phyloP scores from a whole-genome alignment of 2,113 vertebrate species.

The Brachyistius frenatus region DNA sequence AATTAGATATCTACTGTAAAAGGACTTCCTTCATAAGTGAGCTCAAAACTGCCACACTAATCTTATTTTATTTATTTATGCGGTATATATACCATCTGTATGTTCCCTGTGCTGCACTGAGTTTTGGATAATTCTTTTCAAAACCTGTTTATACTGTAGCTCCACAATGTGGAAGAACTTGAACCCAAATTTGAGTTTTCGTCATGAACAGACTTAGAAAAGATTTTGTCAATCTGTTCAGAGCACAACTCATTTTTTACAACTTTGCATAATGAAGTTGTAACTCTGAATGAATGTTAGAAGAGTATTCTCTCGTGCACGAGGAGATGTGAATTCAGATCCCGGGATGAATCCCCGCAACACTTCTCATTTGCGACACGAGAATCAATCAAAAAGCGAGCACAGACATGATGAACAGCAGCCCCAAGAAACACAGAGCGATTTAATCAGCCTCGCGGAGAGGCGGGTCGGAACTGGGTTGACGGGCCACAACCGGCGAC shows the following conservation, averaged over 20 bases:
- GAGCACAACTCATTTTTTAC: no score
- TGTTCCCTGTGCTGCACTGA: not conserved
- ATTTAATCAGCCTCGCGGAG: conserved; percentile 64
- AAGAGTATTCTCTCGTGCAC: no score
- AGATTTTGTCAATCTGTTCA: no score
- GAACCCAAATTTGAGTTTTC: no score
- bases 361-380: conserved; percentile 28
- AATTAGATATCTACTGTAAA: conserved; percentile 36
- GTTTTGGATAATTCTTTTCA: no score
- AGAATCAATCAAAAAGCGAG: conserved; percentile 57
- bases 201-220: no score
- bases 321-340: not conserved
- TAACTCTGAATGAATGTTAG: not conserved
- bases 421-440: conserved; percentile 34
- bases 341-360: conserved; percentile 1
- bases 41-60: not conserved
- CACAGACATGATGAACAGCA: conserved; percentile 52
- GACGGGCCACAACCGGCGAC: conserved; percentile 58
- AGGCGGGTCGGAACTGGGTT: conserved; percentile 41
- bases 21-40: conserved; percentile 9
- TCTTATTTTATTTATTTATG: not conserved
- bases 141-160: no score
- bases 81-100: not conserved
- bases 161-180: no score
- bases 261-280: not conserved